Evolutionary conservation across 2,797 vertebrate genomes (phyloP).

Genomic region (Valencia hispanica): DNA sequence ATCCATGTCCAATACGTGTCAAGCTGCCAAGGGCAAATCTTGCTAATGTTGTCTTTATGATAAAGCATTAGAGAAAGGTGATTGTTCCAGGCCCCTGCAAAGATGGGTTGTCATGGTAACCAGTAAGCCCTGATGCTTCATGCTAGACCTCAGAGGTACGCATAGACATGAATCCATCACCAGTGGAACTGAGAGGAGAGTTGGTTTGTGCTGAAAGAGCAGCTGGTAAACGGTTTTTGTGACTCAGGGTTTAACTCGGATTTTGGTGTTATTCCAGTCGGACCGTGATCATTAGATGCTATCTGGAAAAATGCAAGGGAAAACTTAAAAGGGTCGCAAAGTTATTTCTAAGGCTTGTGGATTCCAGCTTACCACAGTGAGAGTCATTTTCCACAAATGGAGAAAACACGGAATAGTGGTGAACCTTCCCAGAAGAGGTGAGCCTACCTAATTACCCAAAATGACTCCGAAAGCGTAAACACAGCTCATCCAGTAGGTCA

Average conservation of each 20-base stretch:
- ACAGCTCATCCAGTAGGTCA: too few species aligned
- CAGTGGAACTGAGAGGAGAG: neutral
- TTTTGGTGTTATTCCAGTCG: neutral
- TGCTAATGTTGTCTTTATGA: constrained; percentile 53
- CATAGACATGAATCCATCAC: constrained; percentile 16
- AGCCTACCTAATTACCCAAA: too few species aligned
- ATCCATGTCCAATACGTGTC: constrained; percentile 24
- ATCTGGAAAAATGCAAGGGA: neutral
- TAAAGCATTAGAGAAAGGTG: constrained; percentile 47
- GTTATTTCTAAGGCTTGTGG: too few species aligned
- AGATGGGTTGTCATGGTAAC: constrained; percentile 82
- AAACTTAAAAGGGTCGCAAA: neutral
- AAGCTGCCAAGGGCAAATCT: constrained; percentile 46
- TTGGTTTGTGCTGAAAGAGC: constrained; percentile 1
- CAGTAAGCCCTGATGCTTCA: constrained; percentile 62
- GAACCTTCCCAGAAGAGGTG: too few species aligned
- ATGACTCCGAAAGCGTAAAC: too few species aligned
- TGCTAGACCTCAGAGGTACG: constrained; percentile 31
- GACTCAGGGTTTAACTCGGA: neutral
- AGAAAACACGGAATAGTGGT: neutral
- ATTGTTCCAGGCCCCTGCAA: constrained; percentile 70
- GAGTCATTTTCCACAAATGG: neutral
- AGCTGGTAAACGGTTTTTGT: neutral
- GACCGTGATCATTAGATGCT: neutral
- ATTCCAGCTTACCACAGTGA: too few species aligned